Evolutionary conservation across 2,888 invertebrate species (phyloP).

Genomic region (Lordiphosa fenestrarum): DNA sequence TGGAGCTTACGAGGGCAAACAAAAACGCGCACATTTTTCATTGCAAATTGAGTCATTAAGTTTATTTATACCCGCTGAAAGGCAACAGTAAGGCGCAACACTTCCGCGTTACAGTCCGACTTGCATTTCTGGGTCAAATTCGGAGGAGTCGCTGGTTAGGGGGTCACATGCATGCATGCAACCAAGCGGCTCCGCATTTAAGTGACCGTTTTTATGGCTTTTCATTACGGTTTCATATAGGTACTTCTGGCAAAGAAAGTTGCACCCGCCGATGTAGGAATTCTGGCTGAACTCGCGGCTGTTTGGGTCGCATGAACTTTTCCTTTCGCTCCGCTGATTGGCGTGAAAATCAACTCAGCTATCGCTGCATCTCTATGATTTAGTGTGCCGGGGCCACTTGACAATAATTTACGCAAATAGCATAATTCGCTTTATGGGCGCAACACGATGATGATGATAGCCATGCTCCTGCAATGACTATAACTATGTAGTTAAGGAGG

Average conservation of each 20-base stretch:
- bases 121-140: constrained; percentile 64
- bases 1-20: constrained; percentile 42
- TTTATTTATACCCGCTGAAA: constrained; percentile 77
- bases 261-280: constrained; percentile 47
- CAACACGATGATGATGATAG: constrained; percentile 43
- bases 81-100: constrained; percentile 42
- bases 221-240: constrained; percentile 67
- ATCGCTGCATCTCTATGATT: constrained; percentile 53
- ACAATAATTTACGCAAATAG: constrained; percentile 75
- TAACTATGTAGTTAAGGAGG: constrained; percentile 60
- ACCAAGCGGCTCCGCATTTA: constrained; percentile 36
- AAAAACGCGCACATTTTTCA: constrained; percentile 59
- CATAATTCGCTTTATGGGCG: constrained; percentile 61
- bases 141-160: constrained; percentile 17
- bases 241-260: constrained; percentile 71
- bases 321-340: constrained; percentile 42
- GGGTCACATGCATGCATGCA: constrained; percentile 23
- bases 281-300: constrained; percentile 33
- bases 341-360: constrained; percentile 51
- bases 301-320: constrained; percentile 62
- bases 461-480: constrained; percentile 59
- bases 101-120: constrained; percentile 64
- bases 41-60: constrained; percentile 78
- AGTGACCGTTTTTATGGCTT: constrained; percentile 74
- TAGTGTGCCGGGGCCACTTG: constrained; percentile 58